Evolutionary conservation across 2,113 vertebrate species (phyloP).

Genomic region (Leptobrachium ailaonicum): DNA sequence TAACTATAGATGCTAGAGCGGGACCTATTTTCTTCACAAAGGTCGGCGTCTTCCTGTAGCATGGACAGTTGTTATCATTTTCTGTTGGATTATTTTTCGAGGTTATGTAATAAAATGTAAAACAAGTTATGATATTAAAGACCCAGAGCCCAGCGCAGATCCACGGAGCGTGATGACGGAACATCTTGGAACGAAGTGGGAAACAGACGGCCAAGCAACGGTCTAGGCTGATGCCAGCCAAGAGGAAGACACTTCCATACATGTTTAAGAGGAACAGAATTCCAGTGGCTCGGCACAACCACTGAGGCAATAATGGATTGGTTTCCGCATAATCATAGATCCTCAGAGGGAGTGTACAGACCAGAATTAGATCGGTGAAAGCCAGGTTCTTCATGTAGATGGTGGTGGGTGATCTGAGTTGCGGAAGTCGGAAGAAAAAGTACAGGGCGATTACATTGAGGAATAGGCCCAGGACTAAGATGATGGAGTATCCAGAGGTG

Average conservation of each 20-base stretch:
- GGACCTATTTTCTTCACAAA: conserved; percentile 36
- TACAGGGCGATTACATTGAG: conserved; percentile 34
- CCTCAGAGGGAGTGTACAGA: conserved; percentile 63
- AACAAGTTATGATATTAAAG: conserved; percentile 58
- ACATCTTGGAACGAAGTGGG: conserved; percentile 58
- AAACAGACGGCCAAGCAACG: conserved; percentile 68
- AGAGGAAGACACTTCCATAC: conserved; percentile 72
- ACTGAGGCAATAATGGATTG: too few species aligned
- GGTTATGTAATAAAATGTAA: conserved; percentile 52
- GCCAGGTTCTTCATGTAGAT: conserved; percentile 73
- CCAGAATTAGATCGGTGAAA: conserved; percentile 61
- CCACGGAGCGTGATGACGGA: conserved; percentile 57
- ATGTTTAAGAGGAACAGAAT: conserved; percentile 69
- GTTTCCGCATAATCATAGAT: conserved; percentile 54
- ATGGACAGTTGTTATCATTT: rapidly evolving
- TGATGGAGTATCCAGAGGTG: conserved; percentile 11
- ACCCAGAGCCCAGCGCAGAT: conserved; percentile 65
- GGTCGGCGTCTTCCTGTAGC: conserved; percentile 55
- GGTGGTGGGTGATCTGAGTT: conserved; percentile 61
- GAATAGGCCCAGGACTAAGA: conserved; percentile 9
- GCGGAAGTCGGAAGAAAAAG: conserved; percentile 33
- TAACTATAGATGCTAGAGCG: conserved; percentile 45
- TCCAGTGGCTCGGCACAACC: conserved; percentile 54
- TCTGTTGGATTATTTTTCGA: rapidly evolving
- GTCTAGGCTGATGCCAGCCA: conserved; percentile 67